Base-by-base conservation (phyloP, 2,888 invertebrate species). In the Punctoribates punctum region DNA sequence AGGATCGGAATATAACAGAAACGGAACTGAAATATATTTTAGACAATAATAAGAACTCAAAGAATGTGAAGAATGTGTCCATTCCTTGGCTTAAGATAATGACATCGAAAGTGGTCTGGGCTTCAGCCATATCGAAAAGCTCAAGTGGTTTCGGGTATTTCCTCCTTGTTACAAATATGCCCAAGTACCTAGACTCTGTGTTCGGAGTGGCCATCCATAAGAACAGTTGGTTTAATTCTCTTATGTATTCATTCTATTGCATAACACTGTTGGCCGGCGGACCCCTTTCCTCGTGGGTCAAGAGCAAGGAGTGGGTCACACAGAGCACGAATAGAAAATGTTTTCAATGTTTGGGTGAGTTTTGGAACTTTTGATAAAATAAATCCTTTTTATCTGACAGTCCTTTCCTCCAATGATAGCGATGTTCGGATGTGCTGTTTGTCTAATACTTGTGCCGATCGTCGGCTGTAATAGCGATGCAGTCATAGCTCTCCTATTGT, bases 81-180 rank as follows among this genome's bases (percentile, higher is more conserved):
- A 20, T 74, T 65, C 74, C 74, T 11, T 74, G 74, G 74, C 62
- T 8, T 13, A 38, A 20, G n/a, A 20, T 74, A 15, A 11, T 74
- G 2, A 29, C 38, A 6, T 60, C 60, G 3, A 20, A 23, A 29
- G 9, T 46, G 15, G 62, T 74, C 23, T 46, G 27, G 27, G 74
- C 74, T 17, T 38, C 38, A 65, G 27, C 46, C 13, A 29, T 60
- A 3, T 1, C 20, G 1, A 57, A 74, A 65, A 23, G 38, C 1
- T 34, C 27, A 13, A 23, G 54, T 13, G 25, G 23, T 51, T 75
- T 75, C 38, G 72, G 75, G n/a, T 75, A 75, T 38, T 75, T 34
- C 23, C 13, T 75, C 1, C 23, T 75, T 51, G 11, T n/a, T 5
- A 72, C 75, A 6, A 75, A 75, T 57, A 72, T 75, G 72, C 75